Evolutionary conservation across 1,140 invertebrate genomes (phyloP).

Genomic region (Drosophila obscura): DNA sequence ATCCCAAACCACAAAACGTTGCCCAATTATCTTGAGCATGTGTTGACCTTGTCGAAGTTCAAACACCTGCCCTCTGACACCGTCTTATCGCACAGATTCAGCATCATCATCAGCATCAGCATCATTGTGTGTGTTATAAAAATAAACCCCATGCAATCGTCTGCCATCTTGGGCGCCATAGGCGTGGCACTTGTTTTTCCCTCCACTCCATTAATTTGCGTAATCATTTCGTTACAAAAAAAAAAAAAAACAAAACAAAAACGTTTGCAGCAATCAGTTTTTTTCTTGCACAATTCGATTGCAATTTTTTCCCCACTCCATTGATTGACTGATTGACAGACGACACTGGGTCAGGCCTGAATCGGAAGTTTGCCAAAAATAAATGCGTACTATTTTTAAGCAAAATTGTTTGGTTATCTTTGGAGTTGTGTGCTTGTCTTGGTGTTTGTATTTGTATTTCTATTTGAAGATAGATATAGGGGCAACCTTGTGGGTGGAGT

Average conservation of each 20-base stretch:
- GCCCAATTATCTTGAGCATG: conserved; percentile 48
- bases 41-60: conserved; percentile 71
- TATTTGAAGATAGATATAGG: too few relatives aligned
- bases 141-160: conserved; percentile 55
- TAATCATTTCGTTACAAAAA: conserved; percentile 49
- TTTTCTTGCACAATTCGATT: conserved; percentile 41
- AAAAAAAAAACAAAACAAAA: conserved; percentile 42
- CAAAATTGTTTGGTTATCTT: conserved; percentile 2
- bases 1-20: conserved; percentile 20
- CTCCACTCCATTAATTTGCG: conserved; percentile 30
- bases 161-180: conserved; percentile 37
- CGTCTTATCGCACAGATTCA: conserved; percentile 54
- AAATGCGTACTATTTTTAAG: background rate
- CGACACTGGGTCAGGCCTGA: background rate
- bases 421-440: background rate
- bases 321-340: conserved; percentile 42
- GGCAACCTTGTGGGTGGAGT: too few relatives aligned
- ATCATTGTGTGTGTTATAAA: conserved; percentile 27
- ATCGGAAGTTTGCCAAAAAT: background rate
- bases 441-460: background rate
- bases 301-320: conserved; percentile 20
- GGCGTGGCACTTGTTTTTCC: conserved; percentile 49
- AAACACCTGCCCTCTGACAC: conserved; percentile 76
- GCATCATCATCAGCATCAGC: conserved; percentile 20
- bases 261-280: conserved; percentile 44